Evolutionary conservation across 2,113 vertebrate genomes (phyloP).

Genomic region (Oriolus oriolus): DNA sequence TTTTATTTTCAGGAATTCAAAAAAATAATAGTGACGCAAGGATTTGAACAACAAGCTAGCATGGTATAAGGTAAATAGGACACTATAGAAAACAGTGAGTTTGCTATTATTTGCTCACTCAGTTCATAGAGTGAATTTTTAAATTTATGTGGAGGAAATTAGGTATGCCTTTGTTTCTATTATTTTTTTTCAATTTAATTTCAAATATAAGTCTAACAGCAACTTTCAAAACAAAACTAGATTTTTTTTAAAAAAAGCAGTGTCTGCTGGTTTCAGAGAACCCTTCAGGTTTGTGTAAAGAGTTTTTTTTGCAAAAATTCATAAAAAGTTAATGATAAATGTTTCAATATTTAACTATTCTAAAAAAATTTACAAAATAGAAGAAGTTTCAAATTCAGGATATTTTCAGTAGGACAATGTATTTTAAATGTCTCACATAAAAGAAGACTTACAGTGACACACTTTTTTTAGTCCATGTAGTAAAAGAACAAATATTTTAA

Average conservation of each 20-base stretch:
- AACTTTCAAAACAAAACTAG: neutral
- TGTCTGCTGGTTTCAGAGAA: neutral
- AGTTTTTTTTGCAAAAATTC: neutral
- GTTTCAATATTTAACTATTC: neutral
- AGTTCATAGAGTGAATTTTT: neutral
- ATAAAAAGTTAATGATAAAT: neutral
- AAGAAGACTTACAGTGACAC: fast-evolving
- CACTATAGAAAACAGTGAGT: neutral
- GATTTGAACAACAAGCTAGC: neutral
- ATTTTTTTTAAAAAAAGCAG: neutral
- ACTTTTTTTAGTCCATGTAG: neutral
- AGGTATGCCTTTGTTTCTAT: neutral
- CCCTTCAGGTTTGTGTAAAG: neutral
- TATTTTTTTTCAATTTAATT: neutral
- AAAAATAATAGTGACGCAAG: neutral
- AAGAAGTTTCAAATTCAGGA: neutral
- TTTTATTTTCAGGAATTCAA: neutral
- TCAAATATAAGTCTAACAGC: neutral
- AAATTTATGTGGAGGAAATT: neutral
- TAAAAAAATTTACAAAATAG: neutral
- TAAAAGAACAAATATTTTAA: neutral
- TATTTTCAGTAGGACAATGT: neutral
- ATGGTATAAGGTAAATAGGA: neutral
- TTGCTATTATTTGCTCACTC: neutral
- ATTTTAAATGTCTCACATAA: neutral